Evolutionary conservation across 2,888 invertebrate species (phyloP).

Genomic region (Vandiemenella viatica): DNA sequence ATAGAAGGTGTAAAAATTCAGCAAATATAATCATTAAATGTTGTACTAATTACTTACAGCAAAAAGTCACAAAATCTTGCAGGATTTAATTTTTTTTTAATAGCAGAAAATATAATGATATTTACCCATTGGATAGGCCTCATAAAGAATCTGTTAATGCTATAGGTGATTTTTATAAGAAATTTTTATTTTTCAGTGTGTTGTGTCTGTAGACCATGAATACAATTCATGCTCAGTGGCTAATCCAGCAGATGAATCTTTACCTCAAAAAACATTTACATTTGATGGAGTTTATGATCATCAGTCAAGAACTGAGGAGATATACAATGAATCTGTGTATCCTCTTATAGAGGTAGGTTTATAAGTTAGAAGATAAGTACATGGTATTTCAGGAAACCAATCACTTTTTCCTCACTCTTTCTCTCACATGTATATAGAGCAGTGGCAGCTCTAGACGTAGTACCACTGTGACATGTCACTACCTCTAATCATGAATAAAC

Average conservation of each 20-base stretch:
- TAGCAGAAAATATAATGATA: not conserved
- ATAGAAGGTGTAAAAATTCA: too few relatives aligned
- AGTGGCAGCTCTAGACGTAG: too few relatives aligned
- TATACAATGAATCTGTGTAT: slow-evolving; percentile 77
- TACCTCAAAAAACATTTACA: slow-evolving; percentile 51
- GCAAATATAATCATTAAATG: too few relatives aligned
- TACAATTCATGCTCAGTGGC: slow-evolving; percentile 42
- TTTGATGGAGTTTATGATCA: slow-evolving; percentile 72
- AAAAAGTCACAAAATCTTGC: not conserved
- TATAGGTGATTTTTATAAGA: not conserved
- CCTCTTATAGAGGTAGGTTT: slow-evolving; percentile 54
- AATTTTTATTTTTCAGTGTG: slow-evolving; percentile 34
- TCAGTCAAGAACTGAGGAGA: slow-evolving; percentile 62
- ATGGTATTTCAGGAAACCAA: too few relatives aligned
- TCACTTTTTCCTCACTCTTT: too few relatives aligned
- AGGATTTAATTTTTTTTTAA: not conserved
- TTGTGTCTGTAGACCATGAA: slow-evolving; percentile 46
- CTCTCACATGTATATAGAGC: too few relatives aligned
- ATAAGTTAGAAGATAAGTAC: not conserved
- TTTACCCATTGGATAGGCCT: too few relatives aligned
- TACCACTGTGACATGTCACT: too few relatives aligned
- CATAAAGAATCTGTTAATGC: too few relatives aligned
- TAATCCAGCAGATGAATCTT: slow-evolving; percentile 42
- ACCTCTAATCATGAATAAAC: too few relatives aligned
- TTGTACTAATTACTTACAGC: too few relatives aligned